phyloP scores from a whole-genome alignment of 2,113 vertebrate genomes.

The Sula dactylatra region DNA sequence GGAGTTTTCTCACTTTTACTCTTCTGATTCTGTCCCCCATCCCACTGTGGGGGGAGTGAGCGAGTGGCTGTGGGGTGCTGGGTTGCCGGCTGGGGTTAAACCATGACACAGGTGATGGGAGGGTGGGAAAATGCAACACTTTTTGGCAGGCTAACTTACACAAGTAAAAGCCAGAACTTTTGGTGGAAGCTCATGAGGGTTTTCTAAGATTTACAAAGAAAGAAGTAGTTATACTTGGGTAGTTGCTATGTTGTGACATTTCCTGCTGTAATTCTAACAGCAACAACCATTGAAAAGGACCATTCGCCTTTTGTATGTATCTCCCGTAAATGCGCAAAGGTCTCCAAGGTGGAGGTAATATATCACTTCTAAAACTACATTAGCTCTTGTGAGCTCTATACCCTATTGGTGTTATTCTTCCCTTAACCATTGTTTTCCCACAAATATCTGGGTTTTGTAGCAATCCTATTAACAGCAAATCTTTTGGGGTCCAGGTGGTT shows the following conservation, averaged over 20 bases:
- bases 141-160: not conserved
- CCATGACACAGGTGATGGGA: not conserved
- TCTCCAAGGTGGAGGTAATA: not conserved
- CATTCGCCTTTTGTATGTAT: accelerated
- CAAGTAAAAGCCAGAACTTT: not conserved
- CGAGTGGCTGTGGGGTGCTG: too few species aligned
- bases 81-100: too few species aligned
- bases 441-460: not conserved
- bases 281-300: not conserved
- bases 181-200: not conserved
- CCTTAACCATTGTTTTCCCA: not conserved
- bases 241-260: not conserved
- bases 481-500: not conserved
- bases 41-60: too few species aligned
- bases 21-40: too few species aligned
- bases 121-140: accelerated
- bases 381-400: not conserved
- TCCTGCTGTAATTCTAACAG: not conserved
- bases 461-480: not conserved
- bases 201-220: not conserved
- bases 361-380: not conserved
- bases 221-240: not conserved
- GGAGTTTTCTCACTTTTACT: too few species aligned
- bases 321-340: not conserved
- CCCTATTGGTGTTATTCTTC: not conserved